phyloP scores from a whole-genome alignment of 1,140 invertebrate genomes.

The Brevipalpus yothersi region DNA sequence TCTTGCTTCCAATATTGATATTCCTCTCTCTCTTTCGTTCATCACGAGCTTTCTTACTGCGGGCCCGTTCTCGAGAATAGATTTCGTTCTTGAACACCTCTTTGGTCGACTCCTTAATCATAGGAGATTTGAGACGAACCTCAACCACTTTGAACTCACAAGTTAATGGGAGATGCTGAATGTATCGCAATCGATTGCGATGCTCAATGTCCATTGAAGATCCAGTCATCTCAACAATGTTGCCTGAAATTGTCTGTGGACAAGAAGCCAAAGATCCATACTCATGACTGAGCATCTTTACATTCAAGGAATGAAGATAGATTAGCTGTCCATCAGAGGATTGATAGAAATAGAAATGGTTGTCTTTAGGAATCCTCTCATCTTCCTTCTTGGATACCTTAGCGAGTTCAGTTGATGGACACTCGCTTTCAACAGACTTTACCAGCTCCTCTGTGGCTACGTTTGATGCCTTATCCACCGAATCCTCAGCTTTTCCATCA shows the following conservation, averaged over 20 bases:
- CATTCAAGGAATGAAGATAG: slow-evolving; percentile 71
- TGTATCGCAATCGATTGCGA: slow-evolving; percentile 44
- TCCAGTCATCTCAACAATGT: slow-evolving; percentile 56
- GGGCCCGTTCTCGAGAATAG: slow-evolving; percentile 29
- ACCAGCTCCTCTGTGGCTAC: background rate
- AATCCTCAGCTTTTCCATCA: too few relatives aligned
- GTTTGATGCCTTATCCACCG: too few relatives aligned
- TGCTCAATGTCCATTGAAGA: slow-evolving; percentile 56
- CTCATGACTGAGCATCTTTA: slow-evolving; percentile 57
- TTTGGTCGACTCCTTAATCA: slow-evolving; percentile 38
- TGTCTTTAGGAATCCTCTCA: background rate
- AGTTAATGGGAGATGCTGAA: slow-evolving; percentile 65
- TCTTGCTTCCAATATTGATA: slow-evolving; percentile 41
- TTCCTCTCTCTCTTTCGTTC: slow-evolving; percentile 40
- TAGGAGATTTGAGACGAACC: slow-evolving; percentile 42
- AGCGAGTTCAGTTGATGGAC: background rate
- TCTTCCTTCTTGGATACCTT: background rate
- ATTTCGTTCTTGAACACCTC: slow-evolving; percentile 39
- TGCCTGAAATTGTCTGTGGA: slow-evolving; percentile 35
- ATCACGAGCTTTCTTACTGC: slow-evolving; percentile 34
- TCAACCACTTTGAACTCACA: slow-evolving; percentile 74
- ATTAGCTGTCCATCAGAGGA: slow-evolving; percentile 60
- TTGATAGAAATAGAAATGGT: slow-evolving; percentile 14
- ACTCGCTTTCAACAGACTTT: background rate
- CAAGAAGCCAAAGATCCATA: slow-evolving; percentile 55